Evolutionary conservation across 1,140 invertebrate species (phyloP), one percentile per base, ranked within the genome.

Genomic region (Musca vetustissima): DNA sequence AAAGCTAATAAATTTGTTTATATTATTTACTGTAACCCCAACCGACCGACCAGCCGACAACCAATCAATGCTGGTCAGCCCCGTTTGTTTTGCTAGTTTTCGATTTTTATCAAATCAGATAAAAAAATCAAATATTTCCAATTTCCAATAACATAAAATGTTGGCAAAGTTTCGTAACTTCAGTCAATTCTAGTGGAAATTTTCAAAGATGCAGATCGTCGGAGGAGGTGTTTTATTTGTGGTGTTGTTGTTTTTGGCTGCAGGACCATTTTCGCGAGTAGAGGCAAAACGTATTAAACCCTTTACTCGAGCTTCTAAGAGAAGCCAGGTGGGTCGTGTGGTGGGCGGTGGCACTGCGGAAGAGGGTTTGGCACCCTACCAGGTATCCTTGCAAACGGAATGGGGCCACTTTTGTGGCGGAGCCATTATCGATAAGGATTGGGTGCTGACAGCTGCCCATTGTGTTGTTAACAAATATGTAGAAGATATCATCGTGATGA

Each of bases 371-470:
- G 82, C 78, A 36, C 80, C 83, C 1, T 84, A 82, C 71, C 81
- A 83, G 48, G 71, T 82, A 3, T 84, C 83, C 4, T 57, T 84
- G 21, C 76, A 80, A 64, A 53, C 36, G n/a, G 4, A 28, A 1
- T 66, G 59, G 49, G 17, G 68, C 14, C 83, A 84, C 70, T 71
- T 73, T 36, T 84, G 83, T 53, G 83, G 83, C 13, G 83, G 83
- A 19, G 78, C 80, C 8, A 80, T 84, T 7, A 70, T 84, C 7
- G 74, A 73, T 25, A 59, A 76, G 13, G 15, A 70, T 14, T 83
- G 75, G 73, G 73, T 84, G 48, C 55, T 83, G 1, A 84, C 83
- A 4, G 83, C 83, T 17, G 81, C 74, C n/a, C 83, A 84, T 68
- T 84, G 83, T 66, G 73, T 77, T 9, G 48, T 69, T 1, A 32